Evolutionary conservation across 53 echinoderm and acorn worm genomes (phyloP), one percentile per base, ranked within the genome.

Genomic region (Holothuria scabra): DNA sequence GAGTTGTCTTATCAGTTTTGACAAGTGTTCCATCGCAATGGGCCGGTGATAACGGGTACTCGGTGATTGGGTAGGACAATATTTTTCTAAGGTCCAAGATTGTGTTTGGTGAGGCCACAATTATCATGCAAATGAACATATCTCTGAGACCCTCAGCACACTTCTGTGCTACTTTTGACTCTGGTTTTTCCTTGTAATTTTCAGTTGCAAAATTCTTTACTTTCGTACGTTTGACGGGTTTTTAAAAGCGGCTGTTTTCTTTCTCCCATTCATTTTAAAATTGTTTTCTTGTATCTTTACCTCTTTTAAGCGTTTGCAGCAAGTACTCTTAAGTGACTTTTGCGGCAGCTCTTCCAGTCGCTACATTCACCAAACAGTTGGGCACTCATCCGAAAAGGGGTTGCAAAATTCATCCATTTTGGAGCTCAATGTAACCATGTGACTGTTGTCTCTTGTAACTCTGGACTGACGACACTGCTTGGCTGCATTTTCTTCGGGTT

Each of bases 41-140:
- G 21, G 90, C 90, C n/a, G 86, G 66, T 56, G 90, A 86, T 10
- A 90, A 66, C 34, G 90, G 90, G 76, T 82, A 86, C 2, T 33
- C 32, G 55, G 86, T 90, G n/a, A 89, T 89, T 24, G 85, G 89
- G 80, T 84, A 78, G 28, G 84, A 64, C 26, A 89, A 32, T 46
- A 85, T 67, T 11, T 66, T 66, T 1, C 80, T 24, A 8, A 87
- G 85, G 79, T 89, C 79, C 52, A 89, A 56, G 20, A 30, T 9
- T 52, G 79, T 34, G n/a, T 85, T 89, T 44, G 78, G 35, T 35
- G 35, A 35, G 35, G 6, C 35, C 3, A 35, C 6, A 35, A 35
- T 35, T 35, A 87, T 87, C 88, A 82, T 87, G 44, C 88, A 70
- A 1, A 87, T 56, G 63, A 87, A 87, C 41, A 71, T 71, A 46